Evolutionary conservation across 2,797 vertebrate species (phyloP), one percentile per base, ranked within the genome.

Genomic region (Molothrus aeneus): DNA sequence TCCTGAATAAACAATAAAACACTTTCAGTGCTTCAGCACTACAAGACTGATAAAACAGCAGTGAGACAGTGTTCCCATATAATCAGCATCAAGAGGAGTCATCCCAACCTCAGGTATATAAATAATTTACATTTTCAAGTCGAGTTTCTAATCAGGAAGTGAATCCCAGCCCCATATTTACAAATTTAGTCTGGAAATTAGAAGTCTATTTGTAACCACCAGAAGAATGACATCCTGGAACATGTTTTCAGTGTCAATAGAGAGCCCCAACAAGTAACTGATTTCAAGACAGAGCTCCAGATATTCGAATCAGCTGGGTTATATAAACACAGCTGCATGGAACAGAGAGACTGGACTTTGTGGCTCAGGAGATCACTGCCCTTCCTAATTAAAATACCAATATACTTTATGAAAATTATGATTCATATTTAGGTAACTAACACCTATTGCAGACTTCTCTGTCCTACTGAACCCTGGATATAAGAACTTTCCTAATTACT

Each of bases 311-410:
- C 51, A 90, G 51, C 19, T 84, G 56, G 45, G 59, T 85, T 94
- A 89, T n/a, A 88, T 36, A 95, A 92, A 95, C 80, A 90, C 93
- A 95, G 95, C 86, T 95, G 94, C 71, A 64, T 54, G 36, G 31
- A 86, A 90, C 2, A 56, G 28, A 92, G 34, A 82, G 34, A 86
- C 31, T 42, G 56, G 56, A 86, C 68, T 87, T 84, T 5, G 17
- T 16, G 32, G 88, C 59, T 70, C 53, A 77, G 70, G 29, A 92
- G 51, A 71, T 34, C 50, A 13, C 22, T 86, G 86, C 50, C 40
- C 53, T 85, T 91, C 43, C 77, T 73, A 90, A 92, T 85, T 88
- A 91, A 95, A 92, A 93, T 57, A 81, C 34, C 86, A 77, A 48
- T 72, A 54, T 74, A 50, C 22, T 79, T 81, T 8, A 74, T 32